Base-by-base conservation (phyloP, 2,113 vertebrate species). In the Pogona vitticeps region DNA sequence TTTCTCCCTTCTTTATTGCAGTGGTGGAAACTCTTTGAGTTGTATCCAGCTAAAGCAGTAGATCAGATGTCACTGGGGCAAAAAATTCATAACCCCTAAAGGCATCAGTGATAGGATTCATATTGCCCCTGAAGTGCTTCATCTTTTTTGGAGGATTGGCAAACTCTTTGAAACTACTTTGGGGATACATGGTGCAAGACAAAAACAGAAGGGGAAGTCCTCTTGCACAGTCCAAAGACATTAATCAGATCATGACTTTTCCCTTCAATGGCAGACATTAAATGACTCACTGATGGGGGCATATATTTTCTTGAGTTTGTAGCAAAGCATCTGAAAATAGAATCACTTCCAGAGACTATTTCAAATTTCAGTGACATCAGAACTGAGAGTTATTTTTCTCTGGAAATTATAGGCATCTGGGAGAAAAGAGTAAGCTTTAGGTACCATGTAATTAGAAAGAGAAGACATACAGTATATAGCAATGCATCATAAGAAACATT, bases 361-460 rank as follows among this genome's bases (percentile, higher is more conserved):
- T 52, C 9, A 63, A 17, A 59, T 38, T 86, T 23, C 31, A 6
- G 21, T 63, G 40, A 52, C 3, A 33, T 86, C 58, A 91, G 84
- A 92, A 1, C 15, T 85, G 40, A 1, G 59, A 2, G 72, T 56
- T 67, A 1, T 83, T 87, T 91, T 89, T 83, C 4, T 72, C 17
- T 31, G 7, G 1, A 23, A 85, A 79, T 76, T 88, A 46, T 81
- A 83, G 77, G 2, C 65, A 38, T 81, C 26, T 83, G 26, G 63
- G 71, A 1, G 61, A 61, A 80, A 72, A 80, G 7, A 70, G 0
- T 46, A 1, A 0, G 85, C 0, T 23, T 76, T 70, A 89, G 26
- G 12, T 3, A 38, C 20, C 56, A 1, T 17, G 73, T 56, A 46
- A 26, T 90, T 88, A 85, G 21, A 76, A 58, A 6, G 52, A 88